phyloP scores from a whole-genome alignment of 1,140 invertebrate genomes.

The Trichoplusia ni region DNA sequence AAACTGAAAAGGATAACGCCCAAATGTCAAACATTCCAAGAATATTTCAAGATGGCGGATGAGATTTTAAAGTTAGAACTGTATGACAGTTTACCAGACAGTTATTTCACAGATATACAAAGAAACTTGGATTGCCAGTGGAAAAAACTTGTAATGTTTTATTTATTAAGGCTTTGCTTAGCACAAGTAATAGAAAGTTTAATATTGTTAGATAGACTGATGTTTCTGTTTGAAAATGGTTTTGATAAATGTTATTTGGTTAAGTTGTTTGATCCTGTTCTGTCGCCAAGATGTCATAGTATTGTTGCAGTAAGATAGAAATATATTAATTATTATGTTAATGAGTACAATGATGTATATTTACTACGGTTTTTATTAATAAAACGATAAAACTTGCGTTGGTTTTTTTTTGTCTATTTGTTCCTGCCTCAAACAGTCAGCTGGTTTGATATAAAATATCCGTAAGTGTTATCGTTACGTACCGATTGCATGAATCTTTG shows the following conservation, averaged over 20 bases:
- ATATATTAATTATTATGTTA: background rate
- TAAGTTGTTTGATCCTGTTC: slow-evolving; percentile 88
- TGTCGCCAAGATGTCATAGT: slow-evolving; percentile 89
- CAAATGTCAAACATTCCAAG: slow-evolving; percentile 83
- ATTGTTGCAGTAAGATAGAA: slow-evolving; percentile 82
- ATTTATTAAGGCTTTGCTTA: slow-evolving; percentile 89
- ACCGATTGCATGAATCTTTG: too few relatives aligned
- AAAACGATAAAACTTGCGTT: too few relatives aligned
- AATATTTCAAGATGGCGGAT: slow-evolving; percentile 86
- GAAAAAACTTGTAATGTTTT: slow-evolving; percentile 89
- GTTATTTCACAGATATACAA: slow-evolving; percentile 79
- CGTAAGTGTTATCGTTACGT: too few relatives aligned
- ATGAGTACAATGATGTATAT: background rate
- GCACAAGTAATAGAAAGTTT: slow-evolving; percentile 92
- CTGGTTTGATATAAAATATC: too few relatives aligned
- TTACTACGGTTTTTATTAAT: too few relatives aligned
- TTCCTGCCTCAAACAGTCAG: too few relatives aligned
- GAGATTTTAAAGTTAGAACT: slow-evolving; percentile 78
- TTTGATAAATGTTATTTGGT: slow-evolving; percentile 85
- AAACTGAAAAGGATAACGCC: slow-evolving; percentile 74
- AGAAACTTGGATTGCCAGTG: slow-evolving; percentile 75
- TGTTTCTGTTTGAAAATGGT: slow-evolving; percentile 89
- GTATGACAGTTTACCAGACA: slow-evolving; percentile 75
- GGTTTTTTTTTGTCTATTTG: too few relatives aligned
- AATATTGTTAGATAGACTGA: slow-evolving; percentile 91